Evolutionary conservation across 2,113 vertebrate genomes (phyloP), one percentile per base, ranked within the genome.

Genomic region (Echinops telfairi): DNA sequence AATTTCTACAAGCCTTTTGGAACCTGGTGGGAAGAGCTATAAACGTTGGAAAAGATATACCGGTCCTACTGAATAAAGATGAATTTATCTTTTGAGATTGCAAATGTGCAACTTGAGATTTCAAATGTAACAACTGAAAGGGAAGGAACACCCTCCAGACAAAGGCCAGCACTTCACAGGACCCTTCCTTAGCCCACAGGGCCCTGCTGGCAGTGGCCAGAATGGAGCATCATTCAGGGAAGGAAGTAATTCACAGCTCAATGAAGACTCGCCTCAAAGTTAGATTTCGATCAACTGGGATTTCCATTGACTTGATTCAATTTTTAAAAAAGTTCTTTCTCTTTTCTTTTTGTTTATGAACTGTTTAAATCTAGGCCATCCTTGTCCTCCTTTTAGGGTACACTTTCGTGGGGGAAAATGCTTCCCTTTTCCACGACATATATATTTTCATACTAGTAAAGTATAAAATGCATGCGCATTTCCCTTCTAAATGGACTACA

Each of bases 261-360:
- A 73, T 78, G 75, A 88, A 92, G 90, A 47, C 40, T n/a, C 57
- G 57, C 36, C 29, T 76, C 68, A 47, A 79, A 57, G n/a, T 43
- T 23, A 89, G 15, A 47, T 31, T 64, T 90, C n/a, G 14, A 78
- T 88, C 82, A 77, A 87, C 84, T 75, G 60, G n/a, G 76, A 79
- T 75, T 91, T 94, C 84, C 47, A 93, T 20, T 10, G 47, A 14
- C 47, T 53, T 53, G 0, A 53, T 27, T 25, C n/a, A 87, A 53
- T 12, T 53, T 53, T 53, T 85, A 86, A 89, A 88, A 88, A 75
- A 77, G 47, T 68, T 78, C 40, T 78, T 64, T 80, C 75, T 66
- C 36, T 92, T 58, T 89, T 77, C 64, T 87, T 77, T 96, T 94
- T 91, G 79, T 93, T 83, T 89, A 40, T 16, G 68, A 80, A 68